Evolutionary conservation across 2,797 vertebrate species (phyloP).

Genomic region (Aplochiton taeniatus): DNA sequence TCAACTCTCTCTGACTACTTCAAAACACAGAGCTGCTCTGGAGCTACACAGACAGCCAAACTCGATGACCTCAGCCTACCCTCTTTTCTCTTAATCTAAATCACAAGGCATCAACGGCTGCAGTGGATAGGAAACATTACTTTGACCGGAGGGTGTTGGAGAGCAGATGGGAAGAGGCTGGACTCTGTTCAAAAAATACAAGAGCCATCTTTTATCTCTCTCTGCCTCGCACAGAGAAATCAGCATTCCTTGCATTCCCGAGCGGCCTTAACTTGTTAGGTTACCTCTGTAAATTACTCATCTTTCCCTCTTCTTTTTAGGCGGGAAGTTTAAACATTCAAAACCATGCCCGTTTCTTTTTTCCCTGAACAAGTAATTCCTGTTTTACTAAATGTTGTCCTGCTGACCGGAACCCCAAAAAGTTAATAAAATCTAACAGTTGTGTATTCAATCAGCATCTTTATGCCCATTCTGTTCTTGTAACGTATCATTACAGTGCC

Average conservation of each 20-base stretch:
- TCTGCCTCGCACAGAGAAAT: slow-evolving; percentile 38
- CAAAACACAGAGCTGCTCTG: slow-evolving; percentile 10
- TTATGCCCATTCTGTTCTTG: too few species aligned
- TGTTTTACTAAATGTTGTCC: slow-evolving; percentile 11
- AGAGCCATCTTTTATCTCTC: slow-evolving; percentile 58
- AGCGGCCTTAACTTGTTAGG: slow-evolving; percentile 40
- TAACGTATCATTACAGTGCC: too few species aligned
- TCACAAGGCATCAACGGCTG: slow-evolving; percentile 29
- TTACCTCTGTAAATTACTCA: slow-evolving; percentile 42
- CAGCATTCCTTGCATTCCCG: slow-evolving; percentile 72
- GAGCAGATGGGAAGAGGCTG: slow-evolving; percentile 21
- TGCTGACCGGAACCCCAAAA: neutral
- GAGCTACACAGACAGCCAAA: slow-evolving; percentile 1
- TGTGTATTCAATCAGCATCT: too few species aligned
- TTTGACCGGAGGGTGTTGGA: slow-evolving; percentile 5
- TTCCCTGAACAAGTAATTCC: slow-evolving; percentile 44
- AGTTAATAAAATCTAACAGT: too few species aligned
- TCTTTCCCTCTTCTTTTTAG: slow-evolving; percentile 32
- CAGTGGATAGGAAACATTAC: slow-evolving; percentile 8
- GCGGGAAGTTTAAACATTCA: slow-evolving; percentile 75
- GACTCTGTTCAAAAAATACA: slow-evolving; percentile 48
- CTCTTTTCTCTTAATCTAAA: slow-evolving; percentile 17
- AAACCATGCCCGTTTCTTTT: slow-evolving; percentile 47
- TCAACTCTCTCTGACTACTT: slow-evolving; percentile 17
- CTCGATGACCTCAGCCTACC: slow-evolving; percentile 3